Evolutionary conservation across 2,797 vertebrate species (phyloP).

Genomic region (Falco rusticolus): DNA sequence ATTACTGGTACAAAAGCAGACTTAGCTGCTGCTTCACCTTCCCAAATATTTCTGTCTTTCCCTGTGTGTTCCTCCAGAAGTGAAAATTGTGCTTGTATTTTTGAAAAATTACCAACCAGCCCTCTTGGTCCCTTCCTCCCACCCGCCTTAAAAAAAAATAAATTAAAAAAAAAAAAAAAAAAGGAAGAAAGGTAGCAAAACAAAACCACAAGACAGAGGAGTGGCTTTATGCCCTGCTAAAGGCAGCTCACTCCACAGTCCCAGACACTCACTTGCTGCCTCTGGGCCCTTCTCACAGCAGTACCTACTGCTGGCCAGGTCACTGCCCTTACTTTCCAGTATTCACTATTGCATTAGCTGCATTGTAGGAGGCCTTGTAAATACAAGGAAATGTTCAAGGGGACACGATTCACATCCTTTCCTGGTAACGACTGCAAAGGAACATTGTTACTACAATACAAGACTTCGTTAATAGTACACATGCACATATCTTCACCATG

Average conservation of each 20-base stretch:
- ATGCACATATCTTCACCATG: accelerated
- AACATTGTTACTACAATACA: background rate
- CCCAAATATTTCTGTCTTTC: background rate
- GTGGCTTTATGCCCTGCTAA: background rate
- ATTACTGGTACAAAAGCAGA: background rate
- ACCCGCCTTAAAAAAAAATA: too few species aligned
- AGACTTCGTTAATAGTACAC: background rate
- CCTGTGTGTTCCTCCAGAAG: background rate
- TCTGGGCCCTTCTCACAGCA: background rate
- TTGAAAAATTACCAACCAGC: background rate
- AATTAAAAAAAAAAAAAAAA: too few species aligned
- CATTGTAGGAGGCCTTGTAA: background rate
- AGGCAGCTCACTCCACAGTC: background rate
- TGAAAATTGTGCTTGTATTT: background rate
- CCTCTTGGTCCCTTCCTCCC: background rate
- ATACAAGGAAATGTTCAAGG: accelerated
- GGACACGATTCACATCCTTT: background rate
- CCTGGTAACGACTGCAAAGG: background rate
- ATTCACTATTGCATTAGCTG: background rate
- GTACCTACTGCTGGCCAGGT: background rate
- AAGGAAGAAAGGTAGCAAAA: background rate
- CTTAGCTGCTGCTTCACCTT: background rate
- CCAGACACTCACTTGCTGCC: background rate
- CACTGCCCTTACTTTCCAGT: too few species aligned
- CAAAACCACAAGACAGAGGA: background rate